A percentile compares a stretch with the other conserved stretches of the same genome.
phyloP scores from a whole-genome alignment of 2,113 vertebrate species.

The Canis aureus region DNA sequence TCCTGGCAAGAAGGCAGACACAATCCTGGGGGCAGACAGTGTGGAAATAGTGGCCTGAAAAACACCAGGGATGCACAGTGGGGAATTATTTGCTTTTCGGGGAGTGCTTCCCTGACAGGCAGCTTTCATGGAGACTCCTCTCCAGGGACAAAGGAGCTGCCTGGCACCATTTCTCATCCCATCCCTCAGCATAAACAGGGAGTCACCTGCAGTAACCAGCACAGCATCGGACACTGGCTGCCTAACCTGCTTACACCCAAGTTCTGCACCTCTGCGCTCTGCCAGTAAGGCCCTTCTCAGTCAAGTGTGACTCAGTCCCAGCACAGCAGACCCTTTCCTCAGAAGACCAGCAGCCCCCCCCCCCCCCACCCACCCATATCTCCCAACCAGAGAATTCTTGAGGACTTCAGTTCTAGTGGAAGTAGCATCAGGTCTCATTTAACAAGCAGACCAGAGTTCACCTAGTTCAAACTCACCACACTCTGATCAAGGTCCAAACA shows the following conservation, averaged over 20 bases:
- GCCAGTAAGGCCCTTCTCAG: neutral
- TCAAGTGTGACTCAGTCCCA: neutral
- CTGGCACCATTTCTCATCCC: neutral
- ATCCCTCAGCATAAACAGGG: neutral
- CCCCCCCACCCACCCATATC: neutral
- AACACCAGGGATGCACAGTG: no score
- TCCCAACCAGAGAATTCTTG: neutral
- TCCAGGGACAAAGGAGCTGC: neutral
- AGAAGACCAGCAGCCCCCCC: neutral
- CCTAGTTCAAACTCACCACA: neutral
- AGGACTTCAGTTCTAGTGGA: neutral
- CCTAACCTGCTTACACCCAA: neutral
- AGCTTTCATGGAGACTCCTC: neutral
- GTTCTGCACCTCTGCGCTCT: neutral
- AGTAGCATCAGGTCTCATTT: neutral
- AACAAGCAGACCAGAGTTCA: neutral
- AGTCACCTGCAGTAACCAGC: neutral
- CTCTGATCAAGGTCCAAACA: neutral
- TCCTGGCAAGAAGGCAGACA: neutral
- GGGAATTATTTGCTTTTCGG: neutral
- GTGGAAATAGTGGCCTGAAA: no score
- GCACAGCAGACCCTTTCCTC: neutral
- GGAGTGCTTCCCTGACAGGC: neutral
- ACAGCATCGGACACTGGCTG: neutral
- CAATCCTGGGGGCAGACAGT: neutral